Conservation (phyloP, 1,140 invertebrate genomes). For the Phymorhynchus buccinoides region DNA sequence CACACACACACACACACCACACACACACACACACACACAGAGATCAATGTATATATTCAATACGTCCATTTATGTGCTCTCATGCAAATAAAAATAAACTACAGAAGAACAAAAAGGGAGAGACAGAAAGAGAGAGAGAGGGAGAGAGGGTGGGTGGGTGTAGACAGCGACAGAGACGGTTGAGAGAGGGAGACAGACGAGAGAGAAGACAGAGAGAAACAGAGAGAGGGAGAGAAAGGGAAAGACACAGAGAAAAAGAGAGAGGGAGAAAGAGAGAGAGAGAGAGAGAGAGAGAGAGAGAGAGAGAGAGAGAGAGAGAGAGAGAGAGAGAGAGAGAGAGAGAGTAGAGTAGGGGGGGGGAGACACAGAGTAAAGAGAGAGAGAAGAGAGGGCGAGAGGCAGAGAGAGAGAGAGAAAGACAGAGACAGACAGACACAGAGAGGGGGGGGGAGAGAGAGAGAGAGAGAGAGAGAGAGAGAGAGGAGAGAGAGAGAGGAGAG, state of each 20-base stretch:
- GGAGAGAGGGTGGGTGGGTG: neutral
- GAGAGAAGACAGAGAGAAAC: neutral
- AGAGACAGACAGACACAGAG: neutral
- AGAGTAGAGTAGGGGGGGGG: neutral
- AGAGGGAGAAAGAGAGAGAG: neutral
- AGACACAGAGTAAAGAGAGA: neutral
- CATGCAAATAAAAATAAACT: too few species aligned
- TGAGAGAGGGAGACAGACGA: neutral
- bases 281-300: neutral
- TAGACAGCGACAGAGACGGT: neutral
- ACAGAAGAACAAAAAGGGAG: too few species aligned
- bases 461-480: conserved; percentile 16
- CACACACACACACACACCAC: too few species aligned
- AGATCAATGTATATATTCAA: too few species aligned
- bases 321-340: too few species aligned
- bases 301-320: neutral
- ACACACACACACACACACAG: too few species aligned
- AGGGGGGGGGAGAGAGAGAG: conserved; percentile 2
- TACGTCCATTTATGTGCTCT: too few species aligned
- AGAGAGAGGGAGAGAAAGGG: neutral
- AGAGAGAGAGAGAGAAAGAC: too few species aligned
- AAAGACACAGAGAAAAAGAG: neutral
- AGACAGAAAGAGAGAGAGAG: too few species aligned
- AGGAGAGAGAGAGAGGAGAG: neutral
- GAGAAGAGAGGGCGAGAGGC: neutral